Conservation (phyloP, 2,113 vertebrate genomes). For the Muntiacus reevesi region DNA sequence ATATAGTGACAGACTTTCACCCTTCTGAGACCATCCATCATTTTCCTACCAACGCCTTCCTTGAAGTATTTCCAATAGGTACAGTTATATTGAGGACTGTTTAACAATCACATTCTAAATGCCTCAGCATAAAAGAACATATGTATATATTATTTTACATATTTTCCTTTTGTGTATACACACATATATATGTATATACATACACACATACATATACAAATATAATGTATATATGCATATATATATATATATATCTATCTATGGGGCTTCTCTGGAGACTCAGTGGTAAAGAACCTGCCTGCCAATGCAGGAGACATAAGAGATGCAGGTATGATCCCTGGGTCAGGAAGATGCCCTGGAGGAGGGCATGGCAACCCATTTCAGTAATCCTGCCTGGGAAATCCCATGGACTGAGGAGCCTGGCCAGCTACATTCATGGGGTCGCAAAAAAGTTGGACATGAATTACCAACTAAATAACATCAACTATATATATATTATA, state of each 20-base stretch:
- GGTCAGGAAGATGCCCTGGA: neutral
- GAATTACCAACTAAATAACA: neutral
- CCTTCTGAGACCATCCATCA: constrained; percentile 76
- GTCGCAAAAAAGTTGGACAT: neutral
- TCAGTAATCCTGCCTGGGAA: neutral
- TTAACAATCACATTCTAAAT: constrained; percentile 62
- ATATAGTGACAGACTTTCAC: constrained; percentile 73
- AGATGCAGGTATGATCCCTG: neutral
- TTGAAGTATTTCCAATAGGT: constrained; percentile 70
- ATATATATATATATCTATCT: neutral
- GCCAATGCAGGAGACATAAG: neutral
- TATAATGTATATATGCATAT: neutral
- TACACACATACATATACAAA: neutral
- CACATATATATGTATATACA: neutral
- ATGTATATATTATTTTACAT: neutral
- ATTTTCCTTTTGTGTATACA: neutral
- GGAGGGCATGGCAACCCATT: neutral
- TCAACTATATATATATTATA: neutral
- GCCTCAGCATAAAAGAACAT: constrained; percentile 54
- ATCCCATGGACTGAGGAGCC: neutral
- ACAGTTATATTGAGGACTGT: constrained; percentile 60
- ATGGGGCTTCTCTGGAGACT: neutral
- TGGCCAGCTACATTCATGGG: neutral
- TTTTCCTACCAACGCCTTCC: constrained; percentile 64
- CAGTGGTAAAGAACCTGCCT: neutral